Conservation (phyloP, 2,888 invertebrate species). For the Drosophila prolongata region DNA sequence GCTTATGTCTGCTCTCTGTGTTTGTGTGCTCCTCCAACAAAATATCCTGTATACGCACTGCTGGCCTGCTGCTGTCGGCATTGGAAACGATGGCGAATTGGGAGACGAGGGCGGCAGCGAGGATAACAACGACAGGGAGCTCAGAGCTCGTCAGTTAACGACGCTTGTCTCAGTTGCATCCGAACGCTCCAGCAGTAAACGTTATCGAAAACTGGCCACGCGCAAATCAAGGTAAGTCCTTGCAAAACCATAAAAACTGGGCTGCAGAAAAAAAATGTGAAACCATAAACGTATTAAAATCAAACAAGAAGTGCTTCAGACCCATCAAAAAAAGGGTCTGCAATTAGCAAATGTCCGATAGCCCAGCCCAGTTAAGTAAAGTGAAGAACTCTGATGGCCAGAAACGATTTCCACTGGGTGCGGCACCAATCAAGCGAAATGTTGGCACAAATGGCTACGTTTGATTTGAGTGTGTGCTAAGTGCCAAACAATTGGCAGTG, state of each 20-base stretch:
- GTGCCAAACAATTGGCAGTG: slow-evolving; percentile 39
- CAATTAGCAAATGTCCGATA: slow-evolving; percentile 40
- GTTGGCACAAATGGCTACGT: slow-evolving; percentile 33
- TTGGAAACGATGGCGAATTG: slow-evolving; percentile 32
- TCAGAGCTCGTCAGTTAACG: slow-evolving; percentile 73
- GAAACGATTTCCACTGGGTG: slow-evolving; percentile 53
- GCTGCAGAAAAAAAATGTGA: slow-evolving; percentile 8
- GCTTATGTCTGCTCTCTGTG: slow-evolving; percentile 24
- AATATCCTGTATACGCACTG: slow-evolving; percentile 58
- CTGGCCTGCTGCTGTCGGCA: slow-evolving; percentile 42
- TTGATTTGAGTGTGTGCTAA: slow-evolving; percentile 68
- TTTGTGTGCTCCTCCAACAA: not conserved
- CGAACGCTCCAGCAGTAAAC: slow-evolving; percentile 80
- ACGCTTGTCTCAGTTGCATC: slow-evolving; percentile 81
- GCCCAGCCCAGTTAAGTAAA: slow-evolving; percentile 57
- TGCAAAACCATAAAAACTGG: slow-evolving; percentile 11
- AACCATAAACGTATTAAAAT: slow-evolving; percentile 36
- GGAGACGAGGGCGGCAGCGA: slow-evolving; percentile 53
- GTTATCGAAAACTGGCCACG: slow-evolving; percentile 67
- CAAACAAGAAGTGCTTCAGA: slow-evolving; percentile 28
- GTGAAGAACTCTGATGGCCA: not conserved
- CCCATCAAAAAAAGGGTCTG: slow-evolving; percentile 5
- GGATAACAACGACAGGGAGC: slow-evolving; percentile 53
- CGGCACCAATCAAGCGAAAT: slow-evolving; percentile 56
- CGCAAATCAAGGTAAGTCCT: slow-evolving; percentile 67